Conservation (phyloP, 1,140 invertebrate genomes). For the Coenobita brevimanus region DNA sequence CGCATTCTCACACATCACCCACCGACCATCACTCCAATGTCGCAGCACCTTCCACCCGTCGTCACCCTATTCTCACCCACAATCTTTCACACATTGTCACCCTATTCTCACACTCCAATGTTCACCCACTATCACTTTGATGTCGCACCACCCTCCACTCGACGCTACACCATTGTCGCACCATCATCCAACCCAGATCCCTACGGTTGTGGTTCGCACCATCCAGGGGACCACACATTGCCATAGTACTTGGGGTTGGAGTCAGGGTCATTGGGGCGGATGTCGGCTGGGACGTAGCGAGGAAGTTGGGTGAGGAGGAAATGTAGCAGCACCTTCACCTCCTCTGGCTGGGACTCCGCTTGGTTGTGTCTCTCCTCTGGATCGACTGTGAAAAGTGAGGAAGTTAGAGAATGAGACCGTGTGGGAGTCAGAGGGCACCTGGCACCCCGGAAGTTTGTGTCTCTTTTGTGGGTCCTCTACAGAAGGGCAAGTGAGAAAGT, state of each 20-base stretch:
- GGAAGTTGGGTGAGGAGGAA: neutral
- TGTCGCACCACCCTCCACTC: too few species aligned
- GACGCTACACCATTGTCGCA: too few species aligned
- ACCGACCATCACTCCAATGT: too few species aligned
- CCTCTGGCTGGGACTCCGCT: neutral
- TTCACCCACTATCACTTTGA: too few species aligned
- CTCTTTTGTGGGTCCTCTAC: too few species aligned
- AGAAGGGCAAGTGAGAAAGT: neutral
- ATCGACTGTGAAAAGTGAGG: constrained; percentile 13
- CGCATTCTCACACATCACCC: too few species aligned
- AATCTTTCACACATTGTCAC: too few species aligned
- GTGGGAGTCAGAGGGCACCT: neutral
- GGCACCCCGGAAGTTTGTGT: neutral
- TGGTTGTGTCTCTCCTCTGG: constrained; percentile 29
- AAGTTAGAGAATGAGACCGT: too few species aligned
- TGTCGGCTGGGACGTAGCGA: constrained; percentile 23
- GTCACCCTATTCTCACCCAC: too few species aligned
- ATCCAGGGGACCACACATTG: constrained; percentile 39
- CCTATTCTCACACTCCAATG: too few species aligned
- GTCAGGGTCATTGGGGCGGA: neutral
- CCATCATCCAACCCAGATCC: too few species aligned
- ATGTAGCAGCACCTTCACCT: neutral
- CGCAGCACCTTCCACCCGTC: too few species aligned
- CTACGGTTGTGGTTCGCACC: constrained; percentile 31
- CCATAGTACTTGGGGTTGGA: neutral